phyloP scores from a whole-genome alignment of 2,888 invertebrate genomes.

The Myopa testacea region DNA sequence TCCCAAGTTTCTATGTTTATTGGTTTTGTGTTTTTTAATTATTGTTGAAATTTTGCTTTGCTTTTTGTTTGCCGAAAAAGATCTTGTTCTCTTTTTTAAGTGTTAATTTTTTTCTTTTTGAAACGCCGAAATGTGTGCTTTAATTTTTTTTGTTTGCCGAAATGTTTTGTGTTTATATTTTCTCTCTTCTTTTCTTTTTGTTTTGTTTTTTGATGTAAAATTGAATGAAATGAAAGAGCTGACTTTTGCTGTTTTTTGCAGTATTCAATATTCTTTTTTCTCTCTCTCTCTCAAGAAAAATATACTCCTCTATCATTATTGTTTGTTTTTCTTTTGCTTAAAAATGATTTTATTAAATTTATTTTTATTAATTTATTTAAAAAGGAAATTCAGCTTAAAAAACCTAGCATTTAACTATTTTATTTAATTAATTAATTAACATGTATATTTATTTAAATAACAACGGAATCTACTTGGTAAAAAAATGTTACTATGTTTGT shows the following conservation, averaged over 20 bases:
- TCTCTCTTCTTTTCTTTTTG: background rate
- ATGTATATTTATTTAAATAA: slow-evolving; percentile 42
- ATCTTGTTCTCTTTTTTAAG: slow-evolving; percentile 27
- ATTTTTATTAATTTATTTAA: slow-evolving; percentile 9
- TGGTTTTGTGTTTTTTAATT: slow-evolving; percentile 40
- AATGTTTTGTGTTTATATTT: slow-evolving; percentile 49
- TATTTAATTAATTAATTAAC: slow-evolving; percentile 36
- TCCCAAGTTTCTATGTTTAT: slow-evolving; percentile 8
- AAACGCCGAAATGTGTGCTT: slow-evolving; percentile 45
- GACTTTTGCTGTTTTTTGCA: background rate
- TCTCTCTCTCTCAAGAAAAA: slow-evolving; percentile 29
- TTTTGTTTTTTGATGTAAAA: slow-evolving; percentile 36
- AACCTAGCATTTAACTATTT: slow-evolving; percentile 36
- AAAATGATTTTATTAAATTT: slow-evolving; percentile 18
- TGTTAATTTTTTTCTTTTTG: slow-evolving; percentile 45
- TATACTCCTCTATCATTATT: slow-evolving; percentile 41
- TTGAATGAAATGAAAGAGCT: background rate
- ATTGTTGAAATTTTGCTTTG: slow-evolving; percentile 25
- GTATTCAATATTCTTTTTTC: slow-evolving; percentile 21
- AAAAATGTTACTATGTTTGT: slow-evolving; percentile 41
- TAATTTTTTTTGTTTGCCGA: slow-evolving; percentile 56
- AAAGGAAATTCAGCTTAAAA: slow-evolving; percentile 34
- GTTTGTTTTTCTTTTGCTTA: slow-evolving; percentile 9
- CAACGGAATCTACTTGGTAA: slow-evolving; percentile 50
- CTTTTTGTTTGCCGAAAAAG: slow-evolving; percentile 22